phyloP scores from a whole-genome alignment of 2,113 vertebrate genomes.

The Sus scrofa region T2T-Sscrofa CM000820.6:113716001-113716500 shows the following conservation, averaged over 20 bases:
- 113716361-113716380: neutral
- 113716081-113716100: neutral
- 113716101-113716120: neutral
- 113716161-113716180: neutral
- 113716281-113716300: neutral
- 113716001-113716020: no score
- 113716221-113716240: neutral
- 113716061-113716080: neutral
- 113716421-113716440: fast-evolving
- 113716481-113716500: neutral
- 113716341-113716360: neutral
- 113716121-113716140: neutral
- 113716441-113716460: neutral
- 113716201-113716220: neutral
- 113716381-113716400: fast-evolving
- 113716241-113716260: neutral
- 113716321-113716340: neutral
- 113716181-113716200: neutral
- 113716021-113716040: no score
- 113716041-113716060: neutral
- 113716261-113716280: no score
- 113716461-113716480: neutral
- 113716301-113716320: neutral
- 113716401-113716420: neutral
- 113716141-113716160: no score